Percentiles rank a stretch among this genome's conserved stretches.
These are phyloP conservation scores for Myanophis thanlyinensis DNA, from an alignment of 2,113 vertebrate species.

Conservation along the genomic window DNA sequence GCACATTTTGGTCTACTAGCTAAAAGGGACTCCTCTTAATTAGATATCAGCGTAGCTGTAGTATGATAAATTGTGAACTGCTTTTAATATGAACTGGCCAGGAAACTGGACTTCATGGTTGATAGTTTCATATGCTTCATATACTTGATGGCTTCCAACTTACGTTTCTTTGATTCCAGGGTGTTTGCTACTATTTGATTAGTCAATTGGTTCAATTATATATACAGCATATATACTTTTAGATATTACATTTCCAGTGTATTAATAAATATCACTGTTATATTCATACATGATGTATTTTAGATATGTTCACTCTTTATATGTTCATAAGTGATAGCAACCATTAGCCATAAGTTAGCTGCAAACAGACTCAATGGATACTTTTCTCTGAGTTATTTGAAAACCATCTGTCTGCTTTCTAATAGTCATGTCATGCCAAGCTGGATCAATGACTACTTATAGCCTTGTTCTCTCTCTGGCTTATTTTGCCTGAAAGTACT, in stretches of 20 bases:
- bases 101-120: not conserved
- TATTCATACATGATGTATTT: not conserved
- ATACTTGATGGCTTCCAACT: not conserved
- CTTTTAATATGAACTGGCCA: not conserved
- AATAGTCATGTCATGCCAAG: not conserved
- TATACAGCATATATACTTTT: not conserved
- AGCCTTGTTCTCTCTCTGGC: not conserved
- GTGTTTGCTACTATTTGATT: not conserved
- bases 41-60: not conserved
- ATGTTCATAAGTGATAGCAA: not conserved
- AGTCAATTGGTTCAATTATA: no score
- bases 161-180: not conserved
- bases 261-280: not conserved
- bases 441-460: not conserved
- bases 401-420: not conserved
- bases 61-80: not conserved
- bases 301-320: not conserved
- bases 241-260: not conserved
- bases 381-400: not conserved
- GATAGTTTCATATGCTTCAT: no score
- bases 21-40: not conserved
- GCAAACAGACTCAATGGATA: not conserved
- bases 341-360: not conserved
- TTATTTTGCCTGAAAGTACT: not conserved
- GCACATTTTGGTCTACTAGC: not conserved